Evolutionary conservation across 1,140 invertebrate genomes (phyloP), one percentile per base, ranked within the genome.

Genomic region (Zaprionus camerounensis): DNA sequence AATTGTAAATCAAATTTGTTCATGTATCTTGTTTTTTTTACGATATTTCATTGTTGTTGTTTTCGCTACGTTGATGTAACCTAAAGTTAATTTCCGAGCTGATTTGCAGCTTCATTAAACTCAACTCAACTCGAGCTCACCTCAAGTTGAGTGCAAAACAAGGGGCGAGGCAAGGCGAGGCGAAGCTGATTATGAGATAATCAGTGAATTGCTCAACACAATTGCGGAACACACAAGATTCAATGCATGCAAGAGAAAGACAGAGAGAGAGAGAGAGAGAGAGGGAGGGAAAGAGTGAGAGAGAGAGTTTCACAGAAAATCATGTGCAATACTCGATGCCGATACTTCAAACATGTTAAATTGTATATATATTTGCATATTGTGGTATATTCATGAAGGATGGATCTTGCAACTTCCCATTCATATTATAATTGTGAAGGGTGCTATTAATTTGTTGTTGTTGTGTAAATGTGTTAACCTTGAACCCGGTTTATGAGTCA

Each of bases 151-250:
- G 44, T 62, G 63, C 62, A 67, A 67, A 41, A 41, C 55, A 38
- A 46, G 55, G 65, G 31, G 26, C 78, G 76, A 75, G 65, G 64
- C 41, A n/a, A n/a, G 41, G 15, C 38, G 15, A n/a, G 38, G 41
- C 78, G 64, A 77, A 78, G 77, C 82, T 87, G 83, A 88, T 88
- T 87, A 87, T 87, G 77, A 88, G 84, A 88, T 87, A 87, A 84
- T 84, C 81, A 83, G 53, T 49, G 57, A 84, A 83, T 87, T 83
- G 81, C 81, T 70, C 74, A 83, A 83, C 73, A 76, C 67, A 77
- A 68, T 69, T 79, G 74, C 62, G 61, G 63, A 79, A 83, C 68
- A 65, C 49, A 66, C 69, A 17, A 46, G 66, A 79, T 70, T 65
- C 69, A 69, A 80, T 69, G 70, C 71, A 71, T 56, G 56, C 77